Percentiles rank a stretch among this genome's conserved stretches.
phyloP scores from a whole-genome alignment of 2,888 invertebrate genomes.

The Colostygia pectinataria region DNA sequence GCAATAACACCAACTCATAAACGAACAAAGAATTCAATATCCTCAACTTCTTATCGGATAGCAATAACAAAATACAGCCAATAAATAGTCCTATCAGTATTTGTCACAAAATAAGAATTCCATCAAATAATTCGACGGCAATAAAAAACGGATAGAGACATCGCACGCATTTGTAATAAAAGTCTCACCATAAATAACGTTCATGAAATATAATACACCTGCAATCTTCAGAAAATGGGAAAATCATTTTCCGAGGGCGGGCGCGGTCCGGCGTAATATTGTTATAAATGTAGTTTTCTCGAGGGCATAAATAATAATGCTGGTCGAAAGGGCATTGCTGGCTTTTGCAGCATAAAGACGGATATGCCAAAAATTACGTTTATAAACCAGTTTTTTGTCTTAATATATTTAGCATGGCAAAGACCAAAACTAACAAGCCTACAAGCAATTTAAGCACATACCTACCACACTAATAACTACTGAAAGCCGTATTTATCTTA shows the following conservation, averaged over 20 bases:
- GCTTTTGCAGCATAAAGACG: conserved; percentile 29
- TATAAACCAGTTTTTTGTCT: no score
- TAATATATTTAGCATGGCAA: no score
- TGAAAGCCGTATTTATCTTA: no score
- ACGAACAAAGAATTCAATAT: conserved; percentile 53
- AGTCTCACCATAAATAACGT: conserved; percentile 82
- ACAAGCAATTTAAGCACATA: no score
- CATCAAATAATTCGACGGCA: conserved; percentile 75
- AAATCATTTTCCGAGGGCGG: conserved; percentile 82
- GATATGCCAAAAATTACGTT: conserved; percentile 10
- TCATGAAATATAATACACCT: conserved; percentile 84
- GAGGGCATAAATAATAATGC: conserved; percentile 80
- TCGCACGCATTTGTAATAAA: conserved; percentile 83
- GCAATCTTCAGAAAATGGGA: conserved; percentile 82
- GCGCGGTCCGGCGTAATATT: conserved; percentile 80
- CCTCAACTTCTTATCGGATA: conserved; percentile 50
- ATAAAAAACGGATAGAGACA: conserved; percentile 82
- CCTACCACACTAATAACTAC: no score
- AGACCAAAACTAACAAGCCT: no score
- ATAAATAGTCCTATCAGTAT: conserved; percentile 63
- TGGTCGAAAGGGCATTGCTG: conserved; percentile 51
- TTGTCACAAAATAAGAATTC: conserved; percentile 72
- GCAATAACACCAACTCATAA: conserved; percentile 41
- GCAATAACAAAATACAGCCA: conserved; percentile 60
- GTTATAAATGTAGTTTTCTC: conserved; percentile 82